These are phyloP conservation scores for Sebastes trivittatus DNA, from an alignment of 2,797 vertebrate species.

Conservation along the genomic window DNA sequence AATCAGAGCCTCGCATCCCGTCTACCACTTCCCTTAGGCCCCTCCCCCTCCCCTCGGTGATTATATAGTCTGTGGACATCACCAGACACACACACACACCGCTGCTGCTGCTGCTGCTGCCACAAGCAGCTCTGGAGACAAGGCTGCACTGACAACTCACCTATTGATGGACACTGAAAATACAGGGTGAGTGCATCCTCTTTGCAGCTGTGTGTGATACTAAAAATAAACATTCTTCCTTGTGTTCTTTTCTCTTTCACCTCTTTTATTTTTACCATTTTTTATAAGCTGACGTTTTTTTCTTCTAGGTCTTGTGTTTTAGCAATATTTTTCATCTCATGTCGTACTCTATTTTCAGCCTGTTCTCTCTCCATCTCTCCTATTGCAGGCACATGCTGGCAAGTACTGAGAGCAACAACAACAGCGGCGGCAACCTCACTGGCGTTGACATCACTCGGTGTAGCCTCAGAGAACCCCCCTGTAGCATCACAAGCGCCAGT, in stretches of 20 bases:
- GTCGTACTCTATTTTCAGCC: slow-evolving; percentile 30
- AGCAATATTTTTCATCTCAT: slow-evolving; percentile 2
- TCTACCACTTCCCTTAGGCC: slow-evolving; percentile 45
- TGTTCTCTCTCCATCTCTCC: slow-evolving; percentile 35
- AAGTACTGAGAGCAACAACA: slow-evolving; percentile 39
- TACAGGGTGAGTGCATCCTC: slow-evolving; percentile 60
- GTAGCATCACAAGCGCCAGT: slow-evolving; percentile 24
- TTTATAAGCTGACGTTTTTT: slow-evolving; percentile 11
- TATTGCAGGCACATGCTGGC: slow-evolving; percentile 67
- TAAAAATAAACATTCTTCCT: slow-evolving; percentile 10
- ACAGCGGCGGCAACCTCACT: slow-evolving; percentile 27
- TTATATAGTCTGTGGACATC: slow-evolving; percentile 73
- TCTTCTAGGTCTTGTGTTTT: background rate
- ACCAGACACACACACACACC: slow-evolving; percentile 44
- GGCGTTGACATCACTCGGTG: slow-evolving; percentile 10
- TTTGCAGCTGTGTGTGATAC: background rate
- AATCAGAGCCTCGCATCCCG: slow-evolving; percentile 46
- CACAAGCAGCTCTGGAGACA: slow-evolving; percentile 26
- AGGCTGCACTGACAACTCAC: slow-evolving; percentile 36
- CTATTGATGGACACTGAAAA: slow-evolving; percentile 38
- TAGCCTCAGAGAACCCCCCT: slow-evolving; percentile 36
- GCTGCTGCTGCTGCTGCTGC: slow-evolving; percentile 2
- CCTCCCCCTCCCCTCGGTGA: slow-evolving; percentile 63
- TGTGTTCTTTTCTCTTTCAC: background rate
- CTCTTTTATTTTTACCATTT: background rate